A percentile compares a stretch with the other conserved stretches of the same genome.
Conservation (phyloP, 2,888 invertebrate genomes). For the Anorthoa munda region DNA sequence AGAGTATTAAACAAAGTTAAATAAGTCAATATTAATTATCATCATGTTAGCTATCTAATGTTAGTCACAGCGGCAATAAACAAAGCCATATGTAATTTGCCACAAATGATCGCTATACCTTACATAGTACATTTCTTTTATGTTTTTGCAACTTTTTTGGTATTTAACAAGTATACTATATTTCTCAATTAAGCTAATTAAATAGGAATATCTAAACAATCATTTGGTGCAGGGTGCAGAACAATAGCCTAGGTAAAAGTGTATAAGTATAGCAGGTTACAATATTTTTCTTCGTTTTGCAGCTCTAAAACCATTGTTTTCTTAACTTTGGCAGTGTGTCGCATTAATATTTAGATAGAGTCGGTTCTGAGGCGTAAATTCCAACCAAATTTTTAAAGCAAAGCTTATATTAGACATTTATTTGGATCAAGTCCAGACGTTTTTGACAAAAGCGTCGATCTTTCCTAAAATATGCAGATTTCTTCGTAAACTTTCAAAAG, state of each 20-base stretch:
- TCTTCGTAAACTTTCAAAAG: slow-evolving; percentile 36
- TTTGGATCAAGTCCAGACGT: neutral
- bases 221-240: slow-evolving; percentile 43
- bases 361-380: neutral
- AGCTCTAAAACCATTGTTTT: neutral
- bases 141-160: neutral
- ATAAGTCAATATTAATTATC: slow-evolving; percentile 4
- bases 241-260: slow-evolving; percentile 21
- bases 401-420: slow-evolving; percentile 1
- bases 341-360: neutral
- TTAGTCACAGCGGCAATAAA: neutral
- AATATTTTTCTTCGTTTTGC: neutral
- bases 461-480: slow-evolving; percentile 19
- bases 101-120: slow-evolving; percentile 10
- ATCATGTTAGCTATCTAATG: neutral
- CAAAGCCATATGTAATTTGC: slow-evolving; percentile 10
- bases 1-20: slow-evolving; percentile 4
- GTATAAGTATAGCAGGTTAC: neutral
- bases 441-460: slow-evolving; percentile 27
- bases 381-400: neutral
- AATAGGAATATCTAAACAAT: slow-evolving; percentile 29
- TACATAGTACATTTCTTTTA: slow-evolving; percentile 4
- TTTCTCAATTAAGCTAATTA: slow-evolving; percentile 2
- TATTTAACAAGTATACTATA: neutral
- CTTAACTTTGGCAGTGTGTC: slow-evolving; percentile 44